Evolutionary conservation across 2,797 vertebrate genomes (phyloP).

Genomic region (Decapterus maruadsi): DNA sequence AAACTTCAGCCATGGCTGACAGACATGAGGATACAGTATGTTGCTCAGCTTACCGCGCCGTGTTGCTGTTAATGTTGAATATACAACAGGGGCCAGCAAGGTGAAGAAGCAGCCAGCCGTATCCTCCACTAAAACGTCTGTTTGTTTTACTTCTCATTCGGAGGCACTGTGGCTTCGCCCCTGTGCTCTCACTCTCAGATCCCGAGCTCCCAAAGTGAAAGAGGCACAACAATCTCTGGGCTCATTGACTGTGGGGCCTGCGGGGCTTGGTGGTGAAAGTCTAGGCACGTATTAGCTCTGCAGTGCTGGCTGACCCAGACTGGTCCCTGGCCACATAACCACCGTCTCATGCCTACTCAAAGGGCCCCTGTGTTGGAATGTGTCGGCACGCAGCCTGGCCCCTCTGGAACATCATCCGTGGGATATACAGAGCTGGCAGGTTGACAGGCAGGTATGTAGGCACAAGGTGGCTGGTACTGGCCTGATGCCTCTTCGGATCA

Average conservation of each 20-base stretch:
- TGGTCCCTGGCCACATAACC: slow-evolving; percentile 66
- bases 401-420: slow-evolving; percentile 55
- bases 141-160: slow-evolving; percentile 65
- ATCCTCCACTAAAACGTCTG: slow-evolving; percentile 50
- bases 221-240: slow-evolving; percentile 67
- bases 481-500: slow-evolving; percentile 38
- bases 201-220: slow-evolving; percentile 62
- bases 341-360: slow-evolving; percentile 67
- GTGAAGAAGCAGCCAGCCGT: slow-evolving; percentile 36
- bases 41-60: slow-evolving; percentile 17
- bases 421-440: slow-evolving; percentile 60
- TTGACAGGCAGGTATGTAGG: slow-evolving; percentile 67
- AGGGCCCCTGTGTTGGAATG: slow-evolving; percentile 65
- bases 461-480: slow-evolving; percentile 36
- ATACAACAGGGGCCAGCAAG: slow-evolving; percentile 39
- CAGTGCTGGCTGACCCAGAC: slow-evolving; percentile 69
- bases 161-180: slow-evolving; percentile 24
- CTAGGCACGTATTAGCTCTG: slow-evolving; percentile 71
- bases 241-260: slow-evolving; percentile 67
- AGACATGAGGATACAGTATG: background rate
- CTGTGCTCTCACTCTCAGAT: slow-evolving; percentile 42
- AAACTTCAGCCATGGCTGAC: slow-evolving; percentile 10
- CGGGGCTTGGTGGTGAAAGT: slow-evolving; percentile 69
- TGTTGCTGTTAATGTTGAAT: slow-evolving; percentile 44
- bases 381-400: slow-evolving; percentile 52